Conservation (phyloP, 2,888 invertebrate genomes). For the Caenorhabditis plicata region DNA sequence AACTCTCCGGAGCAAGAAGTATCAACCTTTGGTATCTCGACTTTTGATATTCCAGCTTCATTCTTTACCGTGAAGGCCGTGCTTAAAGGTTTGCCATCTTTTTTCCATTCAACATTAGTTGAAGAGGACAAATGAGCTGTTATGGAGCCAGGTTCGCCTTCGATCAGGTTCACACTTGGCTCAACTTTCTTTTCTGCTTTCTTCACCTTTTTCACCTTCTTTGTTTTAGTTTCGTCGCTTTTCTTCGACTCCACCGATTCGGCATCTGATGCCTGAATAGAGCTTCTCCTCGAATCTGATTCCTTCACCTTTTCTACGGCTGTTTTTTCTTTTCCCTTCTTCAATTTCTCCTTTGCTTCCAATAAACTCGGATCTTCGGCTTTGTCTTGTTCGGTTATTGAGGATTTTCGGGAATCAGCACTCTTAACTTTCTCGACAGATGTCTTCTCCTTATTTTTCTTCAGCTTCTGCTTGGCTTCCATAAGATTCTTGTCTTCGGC, state of each 20-base stretch:
- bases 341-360: constrained; percentile 37
- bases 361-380: too few species aligned
- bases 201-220: constrained; percentile 35
- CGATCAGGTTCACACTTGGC: constrained; percentile 18
- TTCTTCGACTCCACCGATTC: constrained; percentile 20
- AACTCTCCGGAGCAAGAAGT: constrained; percentile 38
- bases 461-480: constrained; percentile 28
- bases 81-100: constrained; percentile 42
- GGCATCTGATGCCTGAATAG: constrained; percentile 23
- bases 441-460: constrained; percentile 33
- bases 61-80: constrained; percentile 28
- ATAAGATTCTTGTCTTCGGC: constrained; percentile 6
- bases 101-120: constrained; percentile 42
- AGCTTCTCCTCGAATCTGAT: constrained; percentile 31
- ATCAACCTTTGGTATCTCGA: constrained; percentile 30
- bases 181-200: constrained; percentile 22
- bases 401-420: constrained; percentile 31
- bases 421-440: constrained; percentile 29
- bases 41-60: constrained; percentile 11
- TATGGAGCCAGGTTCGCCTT: constrained; percentile 24
- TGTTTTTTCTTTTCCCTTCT: constrained; percentile 34
- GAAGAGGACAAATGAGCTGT: constrained; percentile 21
- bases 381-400: constrained; percentile 12
- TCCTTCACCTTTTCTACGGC: constrained; percentile 30
- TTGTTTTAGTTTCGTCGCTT: constrained; percentile 8